phyloP scores from a whole-genome alignment of 2,888 invertebrate genomes.

The Parnassius smintheus region DNA sequence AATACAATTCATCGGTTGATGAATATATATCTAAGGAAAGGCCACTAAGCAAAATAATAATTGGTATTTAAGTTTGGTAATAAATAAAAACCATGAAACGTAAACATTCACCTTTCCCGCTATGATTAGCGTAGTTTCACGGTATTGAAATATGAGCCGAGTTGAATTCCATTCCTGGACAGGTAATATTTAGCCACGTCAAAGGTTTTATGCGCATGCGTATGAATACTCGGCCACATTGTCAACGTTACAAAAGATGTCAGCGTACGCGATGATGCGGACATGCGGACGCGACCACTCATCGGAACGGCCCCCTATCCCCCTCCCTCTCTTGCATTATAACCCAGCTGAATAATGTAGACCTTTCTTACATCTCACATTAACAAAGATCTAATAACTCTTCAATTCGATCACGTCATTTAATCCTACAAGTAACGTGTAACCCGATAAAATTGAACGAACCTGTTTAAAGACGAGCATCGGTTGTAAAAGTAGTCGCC shows the following conservation, averaged over 20 bases:
- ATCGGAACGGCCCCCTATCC: slow-evolving; percentile 45
- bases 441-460: slow-evolving; percentile 30
- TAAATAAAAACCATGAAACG: neutral
- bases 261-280: slow-evolving; percentile 53
- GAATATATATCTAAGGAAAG: no score
- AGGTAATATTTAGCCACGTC: slow-evolving; percentile 10
- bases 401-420: slow-evolving; percentile 12
- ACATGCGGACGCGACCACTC: slow-evolving; percentile 51
- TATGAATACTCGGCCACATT: slow-evolving; percentile 36
- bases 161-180: slow-evolving; percentile 11
- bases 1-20: no score
- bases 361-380: slow-evolving; percentile 8
- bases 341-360: slow-evolving; percentile 37
- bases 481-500: slow-evolving; percentile 19
- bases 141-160: slow-evolving; percentile 14
- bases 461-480: slow-evolving; percentile 11
- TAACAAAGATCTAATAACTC: slow-evolving; percentile 9
- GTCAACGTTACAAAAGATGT: slow-evolving; percentile 56
- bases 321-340: slow-evolving; percentile 26
- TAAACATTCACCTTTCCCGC: neutral
- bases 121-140: neutral
- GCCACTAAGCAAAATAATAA: no score
- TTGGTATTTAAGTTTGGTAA: no score
- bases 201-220: slow-evolving; percentile 8
- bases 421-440: slow-evolving; percentile 25